Percentiles rank a stretch among this genome's conserved stretches.
phyloP scores from a whole-genome alignment of 2,888 invertebrate species.

The Theodoxus fluviatilis region DNA sequence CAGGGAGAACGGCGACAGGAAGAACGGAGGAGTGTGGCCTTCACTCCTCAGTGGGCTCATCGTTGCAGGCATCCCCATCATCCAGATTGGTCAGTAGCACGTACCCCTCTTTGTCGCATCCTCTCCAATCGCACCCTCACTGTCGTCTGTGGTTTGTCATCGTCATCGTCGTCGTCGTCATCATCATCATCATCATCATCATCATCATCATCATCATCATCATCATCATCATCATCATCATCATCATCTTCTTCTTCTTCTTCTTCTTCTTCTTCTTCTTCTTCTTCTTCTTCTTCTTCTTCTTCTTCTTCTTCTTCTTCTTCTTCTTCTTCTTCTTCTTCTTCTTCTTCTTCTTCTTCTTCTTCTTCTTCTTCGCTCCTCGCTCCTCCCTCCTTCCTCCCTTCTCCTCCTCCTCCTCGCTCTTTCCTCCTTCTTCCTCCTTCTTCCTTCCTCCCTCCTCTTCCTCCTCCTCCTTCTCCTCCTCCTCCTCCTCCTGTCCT shows the following conservation, averaged over 20 bases:
- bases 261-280: neutral
- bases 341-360: slow-evolving; percentile 19
- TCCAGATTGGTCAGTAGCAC: neutral
- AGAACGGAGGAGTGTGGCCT: no score
- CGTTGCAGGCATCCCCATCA: neutral
- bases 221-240: slow-evolving; percentile 1
- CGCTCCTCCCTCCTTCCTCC: slow-evolving; percentile 14
- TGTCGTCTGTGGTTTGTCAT: neutral
- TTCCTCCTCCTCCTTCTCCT: neutral
- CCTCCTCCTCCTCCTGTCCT: neutral
- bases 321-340: slow-evolving; percentile 21
- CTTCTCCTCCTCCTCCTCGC: slow-evolving; percentile 10
- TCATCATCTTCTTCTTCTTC: neutral
- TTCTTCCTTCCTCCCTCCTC: neutral
- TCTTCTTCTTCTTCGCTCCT: slow-evolving; percentile 14
- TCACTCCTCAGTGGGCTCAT: no score
- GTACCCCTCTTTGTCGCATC: neutral
- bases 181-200: slow-evolving; percentile 4
- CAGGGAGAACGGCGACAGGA: neutral
- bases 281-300: neutral
- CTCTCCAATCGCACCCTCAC: neutral
- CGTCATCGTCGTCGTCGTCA: neutral
- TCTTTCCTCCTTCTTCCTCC: slow-evolving; percentile 13
- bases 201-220: no score
- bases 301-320: slow-evolving; percentile 17